These are phyloP conservation scores for Amphiura filiformis DNA, from an alignment of 35 echinoderm and acorn worm genomes.

Conservation along the genomic window DNA sequence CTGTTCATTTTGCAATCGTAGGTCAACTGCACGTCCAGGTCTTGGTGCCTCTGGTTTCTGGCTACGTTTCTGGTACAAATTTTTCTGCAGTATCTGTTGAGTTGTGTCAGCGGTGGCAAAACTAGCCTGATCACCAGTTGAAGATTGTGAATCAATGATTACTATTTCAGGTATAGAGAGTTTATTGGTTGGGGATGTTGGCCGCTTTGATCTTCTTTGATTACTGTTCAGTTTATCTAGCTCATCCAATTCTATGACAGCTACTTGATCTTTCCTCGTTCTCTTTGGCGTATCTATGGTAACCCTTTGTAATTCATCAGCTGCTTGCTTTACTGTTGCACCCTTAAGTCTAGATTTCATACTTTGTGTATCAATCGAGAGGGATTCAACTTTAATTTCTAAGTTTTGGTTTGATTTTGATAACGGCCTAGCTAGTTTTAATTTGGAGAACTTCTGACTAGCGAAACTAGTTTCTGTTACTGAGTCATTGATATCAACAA, in stretches of 20 bases:
- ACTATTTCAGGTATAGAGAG: conserved; percentile 2
- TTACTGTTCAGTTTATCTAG: not conserved
- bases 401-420: not conserved
- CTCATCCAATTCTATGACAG: conserved; percentile 32
- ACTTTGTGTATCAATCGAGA: not conserved
- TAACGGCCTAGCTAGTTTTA: not conserved
- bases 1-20: not conserved
- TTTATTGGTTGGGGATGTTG: conserved; percentile 4
- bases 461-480: conserved; percentile 10
- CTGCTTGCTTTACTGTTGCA: not conserved
- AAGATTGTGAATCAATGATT: not conserved
- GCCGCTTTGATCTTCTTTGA: not conserved
- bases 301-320: not conserved
- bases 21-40: not conserved
- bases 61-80: not conserved
- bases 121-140: not conserved
- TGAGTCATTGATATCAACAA: conserved; percentile 6
- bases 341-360: not conserved
- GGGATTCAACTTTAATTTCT: conserved; percentile 43
- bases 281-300: not conserved
- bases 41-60: not conserved
- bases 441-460: not conserved
- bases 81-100: not conserved
- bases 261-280: no score
- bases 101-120: not conserved